Conservation (phyloP, 2,113 vertebrate genomes). For the Brachypodius melanocephalos region DNA sequence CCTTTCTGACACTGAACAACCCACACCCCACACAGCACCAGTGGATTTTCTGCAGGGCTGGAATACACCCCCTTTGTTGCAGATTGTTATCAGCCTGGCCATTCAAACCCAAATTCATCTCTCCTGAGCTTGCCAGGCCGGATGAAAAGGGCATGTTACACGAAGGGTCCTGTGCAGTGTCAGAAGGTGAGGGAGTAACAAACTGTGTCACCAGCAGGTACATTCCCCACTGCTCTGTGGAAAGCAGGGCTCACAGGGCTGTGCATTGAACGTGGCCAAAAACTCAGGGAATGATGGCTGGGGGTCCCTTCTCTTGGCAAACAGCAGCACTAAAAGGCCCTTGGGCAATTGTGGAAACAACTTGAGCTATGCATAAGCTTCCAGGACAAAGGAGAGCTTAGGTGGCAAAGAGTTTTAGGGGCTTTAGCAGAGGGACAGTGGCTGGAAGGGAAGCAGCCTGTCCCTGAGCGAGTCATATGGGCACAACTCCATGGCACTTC, state of each 20-base stretch:
- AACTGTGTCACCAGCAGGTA: background rate
- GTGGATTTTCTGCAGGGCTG: background rate
- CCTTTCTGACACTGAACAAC: background rate
- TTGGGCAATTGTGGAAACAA: background rate
- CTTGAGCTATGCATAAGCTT: background rate
- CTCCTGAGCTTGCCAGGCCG: background rate
- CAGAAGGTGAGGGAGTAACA: background rate
- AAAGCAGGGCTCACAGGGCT: background rate
- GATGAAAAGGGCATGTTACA: background rate
- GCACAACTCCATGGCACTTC: background rate
- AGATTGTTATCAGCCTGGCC: background rate
- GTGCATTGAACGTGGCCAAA: background rate
- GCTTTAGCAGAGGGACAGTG: background rate
- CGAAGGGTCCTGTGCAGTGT: background rate
- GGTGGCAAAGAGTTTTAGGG: background rate
- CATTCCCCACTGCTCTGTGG: accelerated
- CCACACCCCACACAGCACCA: background rate
- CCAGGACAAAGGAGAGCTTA: constrained; percentile 27
- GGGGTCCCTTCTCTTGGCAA: background rate
- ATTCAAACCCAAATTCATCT: background rate
- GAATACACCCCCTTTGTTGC: background rate
- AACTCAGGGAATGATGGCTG: background rate
- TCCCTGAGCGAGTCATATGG: background rate
- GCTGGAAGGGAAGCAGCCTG: background rate
- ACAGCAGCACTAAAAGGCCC: background rate